Base-by-base conservation (phyloP, 1,140 invertebrate species). In the Bombus affinis region DNA sequence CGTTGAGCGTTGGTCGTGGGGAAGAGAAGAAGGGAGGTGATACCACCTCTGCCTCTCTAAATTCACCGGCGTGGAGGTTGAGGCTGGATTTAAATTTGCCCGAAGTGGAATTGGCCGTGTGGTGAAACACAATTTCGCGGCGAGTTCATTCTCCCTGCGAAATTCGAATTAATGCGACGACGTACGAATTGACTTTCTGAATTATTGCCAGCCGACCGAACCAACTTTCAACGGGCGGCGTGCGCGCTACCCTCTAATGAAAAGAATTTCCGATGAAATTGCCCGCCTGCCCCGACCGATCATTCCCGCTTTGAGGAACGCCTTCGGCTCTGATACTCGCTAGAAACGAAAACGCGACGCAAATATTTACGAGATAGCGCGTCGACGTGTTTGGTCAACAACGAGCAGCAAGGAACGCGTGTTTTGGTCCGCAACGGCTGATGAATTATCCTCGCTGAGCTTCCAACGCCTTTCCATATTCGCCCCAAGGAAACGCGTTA, bases 111-210 rank as follows among this genome's bases (percentile, higher is more conserved):
- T 93, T 93, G 91, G 89, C 89, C 88, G 81, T 79, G 76, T 78
- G 89, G 89, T 90, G 88, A 92, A 93, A 92, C 87, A 92, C 92
- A 93, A 94, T 93, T 94, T 93, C 89, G 88, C 86, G 81, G 88
- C 86, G 83, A 91, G 85, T 90, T 91, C 90, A 91, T 85, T 88
- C 90, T 88, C 81, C 83, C 89, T 74, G 86, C 87, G 90, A 92
- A 72, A 93, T 93, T 92, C 93, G 92, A 93, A 93, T 93, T 93
- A 92, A 91, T 89, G 90, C 76, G 85, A 91, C 81, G 85, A 89
- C 81, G 84, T 82, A 79, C 59, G 87, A 86, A 91, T 86, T 83
- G 86, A 90, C 88, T 89, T 86, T 89, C 80, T 89, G 78, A 89
- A 86, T 89, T 89, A 89, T 89, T 79, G 74, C 79, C 88, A 65